These are phyloP conservation scores for Drosophila demipolita DNA, from an alignment of 2,888 invertebrate genomes.

Conservation along the genomic window DNA sequence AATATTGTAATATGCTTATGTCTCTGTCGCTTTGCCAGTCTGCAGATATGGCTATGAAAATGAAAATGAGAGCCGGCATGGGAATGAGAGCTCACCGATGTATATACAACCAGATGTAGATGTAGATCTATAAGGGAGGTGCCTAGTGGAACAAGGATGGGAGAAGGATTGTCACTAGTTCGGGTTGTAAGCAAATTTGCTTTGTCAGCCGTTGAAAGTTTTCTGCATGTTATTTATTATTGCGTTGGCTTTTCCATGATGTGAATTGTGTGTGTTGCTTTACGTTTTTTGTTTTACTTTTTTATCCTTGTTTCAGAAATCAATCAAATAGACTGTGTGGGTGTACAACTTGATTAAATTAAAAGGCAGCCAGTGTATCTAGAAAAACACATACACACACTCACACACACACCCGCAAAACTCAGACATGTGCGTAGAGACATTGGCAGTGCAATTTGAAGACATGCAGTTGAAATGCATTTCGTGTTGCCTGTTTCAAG, in stretches of 20 bases:
- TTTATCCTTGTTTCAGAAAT: constrained; percentile 15
- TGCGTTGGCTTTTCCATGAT: constrained; percentile 46
- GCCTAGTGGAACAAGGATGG: no score
- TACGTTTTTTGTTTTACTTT: constrained; percentile 7
- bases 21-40: constrained; percentile 71
- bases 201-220: constrained; percentile 78
- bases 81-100: constrained; percentile 35
- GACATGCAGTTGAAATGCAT: constrained; percentile 79
- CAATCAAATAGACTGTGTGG: constrained; percentile 31
- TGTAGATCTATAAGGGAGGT: background rate
- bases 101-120: constrained; percentile 30
- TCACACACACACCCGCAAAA: constrained; percentile 11
- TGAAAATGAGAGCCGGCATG: constrained; percentile 37
- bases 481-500: constrained; percentile 69
- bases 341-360: constrained; percentile 72
- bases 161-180: background rate
- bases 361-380: constrained; percentile 68
- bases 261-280: constrained; percentile 8
- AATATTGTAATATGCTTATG: constrained; percentile 82
- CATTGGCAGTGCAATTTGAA: constrained; percentile 75
- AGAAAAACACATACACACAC: constrained; percentile 14
- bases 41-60: constrained; percentile 59
- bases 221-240: constrained; percentile 79
- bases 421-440: constrained; percentile 41
- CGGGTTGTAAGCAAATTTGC: constrained; percentile 61